A percentile compares a stretch with the other conserved stretches of the same genome.
phyloP scores from a whole-genome alignment of 2,113 vertebrate genomes.

The Tonatia bakeri region DNA sequence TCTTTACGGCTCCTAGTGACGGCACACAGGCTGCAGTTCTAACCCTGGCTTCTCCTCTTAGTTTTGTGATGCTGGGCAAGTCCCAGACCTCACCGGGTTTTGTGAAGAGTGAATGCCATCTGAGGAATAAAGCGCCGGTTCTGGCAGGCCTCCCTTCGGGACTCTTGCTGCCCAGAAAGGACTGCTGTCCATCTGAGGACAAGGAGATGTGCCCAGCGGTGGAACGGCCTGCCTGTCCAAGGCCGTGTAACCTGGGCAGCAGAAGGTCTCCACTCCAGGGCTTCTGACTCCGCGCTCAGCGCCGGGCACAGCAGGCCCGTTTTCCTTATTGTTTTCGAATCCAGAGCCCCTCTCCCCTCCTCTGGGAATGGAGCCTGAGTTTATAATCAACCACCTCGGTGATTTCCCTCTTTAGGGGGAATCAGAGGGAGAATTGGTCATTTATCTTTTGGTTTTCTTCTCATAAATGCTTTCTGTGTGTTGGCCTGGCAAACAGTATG shows the following conservation, averaged over 20 bases:
- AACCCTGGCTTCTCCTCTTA: neutral
- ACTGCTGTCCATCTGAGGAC: neutral
- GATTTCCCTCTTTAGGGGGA: neutral
- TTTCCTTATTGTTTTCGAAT: neutral
- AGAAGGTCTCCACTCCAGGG: neutral
- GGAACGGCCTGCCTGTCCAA: fast-evolving
- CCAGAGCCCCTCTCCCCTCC: neutral
- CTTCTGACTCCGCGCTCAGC: neutral
- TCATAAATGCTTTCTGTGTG: slow-evolving; percentile 38
- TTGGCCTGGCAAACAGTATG: slow-evolving; percentile 20
- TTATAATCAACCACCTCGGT: neutral
- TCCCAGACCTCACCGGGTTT: neutral
- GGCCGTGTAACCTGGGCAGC: neutral
- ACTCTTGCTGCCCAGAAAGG: neutral
- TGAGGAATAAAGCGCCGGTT: neutral
- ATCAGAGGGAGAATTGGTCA: neutral
- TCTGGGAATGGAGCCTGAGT: neutral
- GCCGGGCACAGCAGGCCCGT: neutral
- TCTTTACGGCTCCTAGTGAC: neutral
- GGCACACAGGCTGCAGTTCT: neutral
- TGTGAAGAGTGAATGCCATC: neutral
- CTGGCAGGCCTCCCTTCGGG: neutral
- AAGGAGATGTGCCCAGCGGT: neutral
- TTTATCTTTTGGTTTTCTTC: slow-evolving; percentile 60
- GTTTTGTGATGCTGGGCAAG: neutral